Evolutionary conservation across 2,797 vertebrate genomes (phyloP).

Genomic region (Halcyon leucocephala): DNA sequence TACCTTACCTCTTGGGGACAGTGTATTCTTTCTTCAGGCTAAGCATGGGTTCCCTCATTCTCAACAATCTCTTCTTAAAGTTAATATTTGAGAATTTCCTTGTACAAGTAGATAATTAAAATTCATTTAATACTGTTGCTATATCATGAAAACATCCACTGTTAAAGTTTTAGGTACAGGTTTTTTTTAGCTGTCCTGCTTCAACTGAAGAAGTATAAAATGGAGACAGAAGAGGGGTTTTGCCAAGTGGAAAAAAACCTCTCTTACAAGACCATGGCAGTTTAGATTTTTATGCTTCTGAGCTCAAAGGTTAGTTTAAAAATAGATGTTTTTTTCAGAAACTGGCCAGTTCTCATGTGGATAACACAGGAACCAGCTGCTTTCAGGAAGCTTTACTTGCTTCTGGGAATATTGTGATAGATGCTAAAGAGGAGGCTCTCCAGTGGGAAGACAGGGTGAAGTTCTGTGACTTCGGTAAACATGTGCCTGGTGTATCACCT

Average conservation of each 20-base stretch:
- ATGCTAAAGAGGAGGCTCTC: background rate
- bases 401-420: background rate
- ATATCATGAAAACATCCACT: background rate
- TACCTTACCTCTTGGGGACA: background rate
- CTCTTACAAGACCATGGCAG: background rate
- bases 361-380: background rate
- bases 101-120: background rate
- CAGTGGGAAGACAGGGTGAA: background rate
- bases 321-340: background rate
- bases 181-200: background rate
- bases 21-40: background rate
- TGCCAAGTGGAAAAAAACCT: background rate
- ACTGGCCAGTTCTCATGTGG: background rate
- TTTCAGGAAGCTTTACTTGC: background rate
- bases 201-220: background rate
- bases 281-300: background rate
- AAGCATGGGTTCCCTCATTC: background rate
- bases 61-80: background rate
- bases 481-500: background rate
- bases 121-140: background rate
- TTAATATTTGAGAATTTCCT: background rate
- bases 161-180: background rate
- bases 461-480: background rate
- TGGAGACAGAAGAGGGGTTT: background rate
- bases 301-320: conserved; percentile 29